Conservation (phyloP, 2,888 invertebrate species). For the Ochropacha duplaris region DNA sequence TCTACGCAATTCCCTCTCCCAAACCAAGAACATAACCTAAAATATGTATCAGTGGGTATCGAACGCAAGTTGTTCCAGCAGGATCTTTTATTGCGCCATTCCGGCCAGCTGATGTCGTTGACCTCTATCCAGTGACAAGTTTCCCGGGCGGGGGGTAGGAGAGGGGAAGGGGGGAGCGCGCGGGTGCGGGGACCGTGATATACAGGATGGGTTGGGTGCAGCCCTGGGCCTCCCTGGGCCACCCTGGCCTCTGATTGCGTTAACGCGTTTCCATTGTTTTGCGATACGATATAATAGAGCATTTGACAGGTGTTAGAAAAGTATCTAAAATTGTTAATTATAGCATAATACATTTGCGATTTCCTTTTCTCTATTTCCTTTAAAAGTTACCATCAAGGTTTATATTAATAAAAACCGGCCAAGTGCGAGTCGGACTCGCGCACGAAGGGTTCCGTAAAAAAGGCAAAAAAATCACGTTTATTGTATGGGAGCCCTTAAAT, state of each 20-base stretch:
- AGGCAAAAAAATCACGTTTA: too few relatives aligned
- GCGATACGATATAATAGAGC: slow-evolving; percentile 21
- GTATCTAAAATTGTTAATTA: too few relatives aligned
- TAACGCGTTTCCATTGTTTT: slow-evolving; percentile 30
- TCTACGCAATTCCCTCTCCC: background rate
- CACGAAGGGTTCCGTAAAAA: too few relatives aligned
- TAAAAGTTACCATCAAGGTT: too few relatives aligned
- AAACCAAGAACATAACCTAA: too few relatives aligned
- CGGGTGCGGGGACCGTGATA: slow-evolving; percentile 11
- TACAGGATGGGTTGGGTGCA: slow-evolving; percentile 14
- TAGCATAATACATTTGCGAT: too few relatives aligned
- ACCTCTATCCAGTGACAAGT: slow-evolving; percentile 52
- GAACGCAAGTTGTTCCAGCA: background rate
- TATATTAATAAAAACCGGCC: too few relatives aligned
- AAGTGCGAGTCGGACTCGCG: too few relatives aligned
- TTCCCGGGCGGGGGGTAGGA: slow-evolving; percentile 9
- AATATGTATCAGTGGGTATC: background rate
- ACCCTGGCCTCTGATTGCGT: slow-evolving; percentile 33
- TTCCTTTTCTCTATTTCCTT: too few relatives aligned
- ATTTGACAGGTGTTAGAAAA: too few relatives aligned
- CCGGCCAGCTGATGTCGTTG: slow-evolving; percentile 44
- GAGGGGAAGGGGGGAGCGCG: slow-evolving; percentile 14
- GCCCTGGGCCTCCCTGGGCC: too few relatives aligned
- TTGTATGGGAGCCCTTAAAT: too few relatives aligned
- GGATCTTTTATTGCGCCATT: background rate